Percentiles rank a stretch among this genome's conserved stretches.
Conservation (phyloP, 1,140 invertebrate species). For the Oscheius sp. region DNA sequence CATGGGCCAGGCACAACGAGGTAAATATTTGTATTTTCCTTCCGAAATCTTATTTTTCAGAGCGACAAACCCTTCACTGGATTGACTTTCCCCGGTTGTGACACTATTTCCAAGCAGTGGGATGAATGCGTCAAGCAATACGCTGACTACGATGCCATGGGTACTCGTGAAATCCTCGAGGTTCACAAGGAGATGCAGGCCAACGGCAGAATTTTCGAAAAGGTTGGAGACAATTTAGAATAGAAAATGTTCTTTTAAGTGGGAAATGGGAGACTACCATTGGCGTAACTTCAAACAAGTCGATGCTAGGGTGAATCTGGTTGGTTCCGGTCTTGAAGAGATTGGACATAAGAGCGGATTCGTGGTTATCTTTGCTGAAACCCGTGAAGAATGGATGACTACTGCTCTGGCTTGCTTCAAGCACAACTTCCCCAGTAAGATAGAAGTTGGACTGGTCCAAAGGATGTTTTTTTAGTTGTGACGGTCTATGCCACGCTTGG, state of each 20-base stretch:
- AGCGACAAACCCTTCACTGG: conserved; percentile 69
- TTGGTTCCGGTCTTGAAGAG: conserved; percentile 74
- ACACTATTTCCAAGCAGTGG: conserved; percentile 83
- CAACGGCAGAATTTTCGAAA: conserved; percentile 92
- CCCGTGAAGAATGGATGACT: conserved; percentile 92
- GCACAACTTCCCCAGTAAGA: conserved; percentile 77
- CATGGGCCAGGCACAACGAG: conserved; percentile 72
- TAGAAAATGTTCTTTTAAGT: conserved; percentile 73
- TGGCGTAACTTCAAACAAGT: conserved; percentile 84
- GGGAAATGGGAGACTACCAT: conserved; percentile 74
- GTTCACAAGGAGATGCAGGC: conserved; percentile 89
- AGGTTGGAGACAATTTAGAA: conserved; percentile 64
- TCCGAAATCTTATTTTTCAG: too few relatives aligned
- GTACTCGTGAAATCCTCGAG: conserved; percentile 81
- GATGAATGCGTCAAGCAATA: conserved; percentile 75
- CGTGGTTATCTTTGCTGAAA: conserved; percentile 92
- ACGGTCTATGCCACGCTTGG: conserved; percentile 95
- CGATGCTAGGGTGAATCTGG: conserved; percentile 71
- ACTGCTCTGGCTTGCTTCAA: conserved; percentile 88
- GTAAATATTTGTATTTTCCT: too few relatives aligned
- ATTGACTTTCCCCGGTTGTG: conserved; percentile 69
- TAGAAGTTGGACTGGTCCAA: background rate
- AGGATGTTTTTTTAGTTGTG: conserved; percentile 71
- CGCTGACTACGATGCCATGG: conserved; percentile 75
- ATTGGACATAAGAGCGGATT: conserved; percentile 68